A percentile compares a stretch with the other conserved stretches of the same genome.
These are phyloP conservation scores for Phalloptychus januarius DNA, from an alignment of 2,797 vertebrate genomes.

Conservation along the genomic window DNA sequence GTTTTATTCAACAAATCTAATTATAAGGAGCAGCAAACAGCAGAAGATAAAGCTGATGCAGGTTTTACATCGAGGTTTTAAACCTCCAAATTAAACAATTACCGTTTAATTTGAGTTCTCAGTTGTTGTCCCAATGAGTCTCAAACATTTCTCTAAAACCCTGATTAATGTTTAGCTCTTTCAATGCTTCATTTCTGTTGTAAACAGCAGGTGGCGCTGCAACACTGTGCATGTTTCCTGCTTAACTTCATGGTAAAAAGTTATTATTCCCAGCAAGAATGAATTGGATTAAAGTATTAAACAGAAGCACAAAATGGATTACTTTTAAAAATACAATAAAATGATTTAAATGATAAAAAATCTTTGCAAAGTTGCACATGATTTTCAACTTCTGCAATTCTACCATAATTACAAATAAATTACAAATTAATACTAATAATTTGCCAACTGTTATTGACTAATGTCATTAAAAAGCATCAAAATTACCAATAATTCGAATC, in stretches of 20 bases:
- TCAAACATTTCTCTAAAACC: not conserved
- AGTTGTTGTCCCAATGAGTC: not conserved
- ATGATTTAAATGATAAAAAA: too few relatives aligned
- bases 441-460: not conserved
- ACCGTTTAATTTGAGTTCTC: not conserved
- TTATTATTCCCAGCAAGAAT: not conserved
- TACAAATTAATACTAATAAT: not conserved
- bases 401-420: not conserved
- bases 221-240: constrained; percentile 4
- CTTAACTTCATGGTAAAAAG: not conserved
- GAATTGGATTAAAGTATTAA: not conserved
- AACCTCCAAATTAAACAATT: constrained; percentile 4
- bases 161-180: not conserved
- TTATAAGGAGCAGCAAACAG: constrained; percentile 16
- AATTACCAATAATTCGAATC: not conserved
- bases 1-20: not conserved
- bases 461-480: not conserved
- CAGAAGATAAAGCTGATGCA: constrained; percentile 22
- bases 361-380: not conserved
- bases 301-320: not conserved
- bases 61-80: constrained; percentile 18
- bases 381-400: not conserved
- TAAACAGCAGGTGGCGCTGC: constrained; percentile 28
- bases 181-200: constrained; percentile 7
- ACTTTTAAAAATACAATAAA: not conserved